Evolutionary conservation across 2,113 vertebrate genomes (phyloP).

Genomic region (Cariama cristata): DNA sequence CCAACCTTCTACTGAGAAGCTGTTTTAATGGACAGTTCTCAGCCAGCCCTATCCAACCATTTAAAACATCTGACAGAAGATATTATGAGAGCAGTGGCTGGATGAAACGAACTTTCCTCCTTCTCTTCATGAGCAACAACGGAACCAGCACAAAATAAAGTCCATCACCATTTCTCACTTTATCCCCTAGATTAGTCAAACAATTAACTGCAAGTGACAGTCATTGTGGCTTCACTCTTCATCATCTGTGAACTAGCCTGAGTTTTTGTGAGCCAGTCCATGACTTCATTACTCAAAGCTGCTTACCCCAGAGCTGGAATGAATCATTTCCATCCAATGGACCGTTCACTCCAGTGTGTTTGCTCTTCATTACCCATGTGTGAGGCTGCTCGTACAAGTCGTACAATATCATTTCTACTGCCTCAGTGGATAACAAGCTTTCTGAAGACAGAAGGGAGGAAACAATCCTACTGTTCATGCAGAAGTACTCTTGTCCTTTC

Average conservation of each 20-base stretch:
- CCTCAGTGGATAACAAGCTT: not conserved
- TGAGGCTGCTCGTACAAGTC: not conserved
- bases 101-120: not conserved
- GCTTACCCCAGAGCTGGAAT: not conserved
- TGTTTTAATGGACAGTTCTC: not conserved
- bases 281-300: not conserved
- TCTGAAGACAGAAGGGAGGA: not conserved
- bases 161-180: not conserved
- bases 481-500: not conserved
- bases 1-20: not conserved
- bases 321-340: not conserved
- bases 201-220: not conserved
- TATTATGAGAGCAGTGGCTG: not conserved
- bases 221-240: not conserved
- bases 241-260: not conserved
- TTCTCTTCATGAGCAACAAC: not conserved
- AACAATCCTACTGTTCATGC: not conserved
- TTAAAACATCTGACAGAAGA: not conserved
- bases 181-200: not conserved
- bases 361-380: not conserved
- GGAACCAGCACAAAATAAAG: not conserved
- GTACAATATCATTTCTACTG: not conserved
- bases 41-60: not conserved
- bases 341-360: accelerated
- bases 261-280: not conserved